Conservation (phyloP, 2,113 vertebrate genomes). For the Dolichallabes microphthalmus region DNA sequence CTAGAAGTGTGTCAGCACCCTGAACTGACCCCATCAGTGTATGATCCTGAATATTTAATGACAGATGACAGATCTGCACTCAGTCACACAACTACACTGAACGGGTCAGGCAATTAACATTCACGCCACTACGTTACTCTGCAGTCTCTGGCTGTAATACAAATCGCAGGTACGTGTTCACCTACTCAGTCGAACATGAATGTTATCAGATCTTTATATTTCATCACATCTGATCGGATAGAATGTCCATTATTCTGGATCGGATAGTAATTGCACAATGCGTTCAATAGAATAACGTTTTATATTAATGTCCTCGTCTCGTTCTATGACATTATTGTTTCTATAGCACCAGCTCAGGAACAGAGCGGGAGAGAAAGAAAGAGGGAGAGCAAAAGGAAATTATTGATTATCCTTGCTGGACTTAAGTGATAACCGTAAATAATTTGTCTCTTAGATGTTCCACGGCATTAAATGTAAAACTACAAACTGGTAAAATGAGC, state of each 20-base stretch:
- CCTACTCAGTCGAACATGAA: background rate
- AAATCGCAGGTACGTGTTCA: background rate
- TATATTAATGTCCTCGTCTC: background rate
- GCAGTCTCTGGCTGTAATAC: background rate
- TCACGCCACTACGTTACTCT: background rate
- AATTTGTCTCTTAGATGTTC: background rate
- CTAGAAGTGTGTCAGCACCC: background rate
- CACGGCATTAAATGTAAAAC: background rate
- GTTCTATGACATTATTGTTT: background rate
- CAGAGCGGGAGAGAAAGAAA: background rate
- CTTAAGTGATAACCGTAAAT: background rate
- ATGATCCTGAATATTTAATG: background rate
- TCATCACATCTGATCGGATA: background rate
- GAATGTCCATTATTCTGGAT: background rate
- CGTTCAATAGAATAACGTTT: too few species aligned
- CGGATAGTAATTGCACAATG: background rate
- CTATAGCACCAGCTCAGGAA: background rate
- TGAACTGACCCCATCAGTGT: background rate
- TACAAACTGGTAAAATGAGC: background rate
- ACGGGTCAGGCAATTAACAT: background rate
- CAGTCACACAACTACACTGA: background rate
- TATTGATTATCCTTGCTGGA: too few species aligned
- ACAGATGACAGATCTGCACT: background rate
- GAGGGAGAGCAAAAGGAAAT: background rate
- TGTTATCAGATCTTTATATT: too few species aligned